Evolutionary conservation across 2,888 invertebrate species (phyloP).

Genomic region (Cheilosia grossa): DNA sequence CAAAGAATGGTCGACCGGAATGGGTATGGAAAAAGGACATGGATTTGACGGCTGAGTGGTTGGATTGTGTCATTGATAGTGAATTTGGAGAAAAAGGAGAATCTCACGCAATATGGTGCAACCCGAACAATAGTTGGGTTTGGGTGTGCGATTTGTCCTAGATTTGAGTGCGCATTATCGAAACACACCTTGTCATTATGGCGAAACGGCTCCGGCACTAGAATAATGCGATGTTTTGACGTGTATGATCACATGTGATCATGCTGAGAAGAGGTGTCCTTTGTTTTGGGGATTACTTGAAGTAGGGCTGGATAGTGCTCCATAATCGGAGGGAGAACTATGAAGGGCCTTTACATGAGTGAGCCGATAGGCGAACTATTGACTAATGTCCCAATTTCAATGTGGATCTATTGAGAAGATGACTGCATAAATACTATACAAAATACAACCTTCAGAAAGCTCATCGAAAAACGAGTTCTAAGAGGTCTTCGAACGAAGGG

Average conservation of each 20-base stretch:
- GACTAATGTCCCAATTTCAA: too few species aligned
- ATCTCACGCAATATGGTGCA: constrained; percentile 48
- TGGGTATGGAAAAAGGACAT: constrained; percentile 35
- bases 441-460: too few species aligned
- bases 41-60: constrained; percentile 71
- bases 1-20: constrained; percentile 28
- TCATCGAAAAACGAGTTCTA: too few species aligned
- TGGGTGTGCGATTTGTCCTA: constrained; percentile 33
- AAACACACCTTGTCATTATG: constrained; percentile 20
- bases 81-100: constrained; percentile 17
- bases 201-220: not conserved
- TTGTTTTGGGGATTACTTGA: constrained; percentile 34
- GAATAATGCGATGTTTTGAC: constrained; percentile 63
- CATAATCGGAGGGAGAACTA: not conserved
- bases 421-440: too few species aligned
- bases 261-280: constrained; percentile 15
- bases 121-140: constrained; percentile 38
- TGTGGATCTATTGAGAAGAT: too few species aligned
- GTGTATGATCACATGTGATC: constrained; percentile 34
- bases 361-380: too few species aligned
- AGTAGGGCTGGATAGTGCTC: not conserved
- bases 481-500: too few species aligned
- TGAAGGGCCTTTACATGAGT: not conserved
- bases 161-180: constrained; percentile 28
- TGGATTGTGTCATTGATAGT: constrained; percentile 59